A percentile compares a stretch with the other conserved stretches of the same genome.
Conservation (phyloP, 2,888 invertebrate genomes). For the Chloroclysta siterata region DNA sequence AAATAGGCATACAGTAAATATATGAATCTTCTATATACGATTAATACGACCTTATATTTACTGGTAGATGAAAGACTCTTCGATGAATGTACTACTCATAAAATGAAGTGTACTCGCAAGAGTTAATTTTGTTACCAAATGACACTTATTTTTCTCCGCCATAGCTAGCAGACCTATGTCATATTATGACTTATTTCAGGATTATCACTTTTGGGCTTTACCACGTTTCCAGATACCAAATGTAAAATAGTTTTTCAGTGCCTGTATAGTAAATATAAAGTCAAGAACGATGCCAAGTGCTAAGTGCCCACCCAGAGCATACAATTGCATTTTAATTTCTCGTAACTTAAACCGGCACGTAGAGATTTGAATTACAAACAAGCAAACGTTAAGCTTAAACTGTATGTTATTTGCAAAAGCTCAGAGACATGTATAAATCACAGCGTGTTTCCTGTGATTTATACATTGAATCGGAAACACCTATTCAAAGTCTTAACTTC, state of each 20-base stretch:
- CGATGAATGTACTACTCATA: too few species aligned
- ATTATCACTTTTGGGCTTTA: too few species aligned
- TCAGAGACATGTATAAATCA: conserved; percentile 18
- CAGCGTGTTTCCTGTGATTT: conserved; percentile 29
- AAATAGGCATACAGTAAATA: not conserved
- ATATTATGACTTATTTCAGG: too few species aligned
- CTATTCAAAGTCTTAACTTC: conserved; percentile 19
- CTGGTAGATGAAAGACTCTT: not conserved
- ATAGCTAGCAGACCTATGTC: too few species aligned
- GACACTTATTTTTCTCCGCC: too few species aligned
- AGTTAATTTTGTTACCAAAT: too few species aligned
- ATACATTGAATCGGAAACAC: conserved; percentile 32
- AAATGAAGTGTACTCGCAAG: not conserved
- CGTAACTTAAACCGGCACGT: conserved; percentile 27
- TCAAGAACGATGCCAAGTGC: conserved; percentile 1
- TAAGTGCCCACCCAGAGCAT: conserved; percentile 22
- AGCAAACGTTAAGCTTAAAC: conserved; percentile 20
- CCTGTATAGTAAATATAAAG: not conserved
- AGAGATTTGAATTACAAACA: conserved; percentile 27
- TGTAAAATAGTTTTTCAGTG: not conserved
- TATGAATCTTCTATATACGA: too few species aligned
- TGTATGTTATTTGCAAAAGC: conserved; percentile 23
- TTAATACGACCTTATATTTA: not conserved
- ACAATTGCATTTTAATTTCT: conserved; percentile 25
- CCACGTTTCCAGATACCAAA: too few species aligned